Conservation (phyloP, 1,140 invertebrate species). For the Metaphire vulgaris region DNA sequence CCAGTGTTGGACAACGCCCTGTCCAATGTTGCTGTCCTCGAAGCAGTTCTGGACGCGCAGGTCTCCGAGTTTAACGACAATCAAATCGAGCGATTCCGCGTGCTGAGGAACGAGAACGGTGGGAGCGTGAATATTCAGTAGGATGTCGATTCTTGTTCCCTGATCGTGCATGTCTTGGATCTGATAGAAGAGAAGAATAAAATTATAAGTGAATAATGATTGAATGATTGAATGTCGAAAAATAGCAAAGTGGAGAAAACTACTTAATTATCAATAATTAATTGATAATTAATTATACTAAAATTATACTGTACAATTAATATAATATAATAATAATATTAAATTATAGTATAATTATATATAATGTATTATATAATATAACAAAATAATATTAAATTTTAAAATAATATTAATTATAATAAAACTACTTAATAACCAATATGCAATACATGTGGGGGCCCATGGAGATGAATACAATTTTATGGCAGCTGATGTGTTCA, state of each 20-base stretch:
- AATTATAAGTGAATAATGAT: not conserved
- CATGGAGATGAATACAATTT: not conserved
- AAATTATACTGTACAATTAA: not conserved
- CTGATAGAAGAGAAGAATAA: constrained; percentile 35
- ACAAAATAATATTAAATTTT: not conserved
- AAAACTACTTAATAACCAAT: not conserved
- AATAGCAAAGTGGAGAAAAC: not conserved
- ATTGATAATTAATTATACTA: not conserved
- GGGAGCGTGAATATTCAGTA: constrained; percentile 67
- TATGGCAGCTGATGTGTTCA: not conserved
- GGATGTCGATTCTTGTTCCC: constrained; percentile 62
- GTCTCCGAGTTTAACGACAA: constrained; percentile 70
- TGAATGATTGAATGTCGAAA: not conserved
- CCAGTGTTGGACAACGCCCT: constrained; percentile 40
- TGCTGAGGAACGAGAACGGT: constrained; percentile 71
- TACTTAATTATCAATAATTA: not conserved
- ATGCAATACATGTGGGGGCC: no score
- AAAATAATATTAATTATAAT: not conserved
- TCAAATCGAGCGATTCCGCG: constrained; percentile 68
- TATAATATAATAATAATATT: not conserved
- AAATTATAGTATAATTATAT: not conserved
- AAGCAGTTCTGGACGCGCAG: constrained; percentile 73
- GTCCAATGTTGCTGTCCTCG: constrained; percentile 43
- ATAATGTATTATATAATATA: not conserved
- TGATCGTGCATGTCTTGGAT: constrained; percentile 57